Base-by-base conservation (phyloP, 2,797 vertebrate species). In the Myotis daubentonii region DNA sequence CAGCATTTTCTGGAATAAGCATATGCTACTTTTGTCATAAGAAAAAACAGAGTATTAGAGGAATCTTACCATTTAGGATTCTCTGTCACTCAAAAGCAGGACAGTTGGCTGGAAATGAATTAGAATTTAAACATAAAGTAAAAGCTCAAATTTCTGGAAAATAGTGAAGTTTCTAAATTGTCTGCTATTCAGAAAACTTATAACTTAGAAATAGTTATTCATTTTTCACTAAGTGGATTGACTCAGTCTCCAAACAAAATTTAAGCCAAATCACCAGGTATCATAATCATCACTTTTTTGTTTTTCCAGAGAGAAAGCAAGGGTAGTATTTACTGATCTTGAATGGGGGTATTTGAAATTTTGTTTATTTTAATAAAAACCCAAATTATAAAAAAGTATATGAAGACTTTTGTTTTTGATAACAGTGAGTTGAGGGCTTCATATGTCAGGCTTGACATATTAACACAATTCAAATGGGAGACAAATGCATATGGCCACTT, bases 141-240 rank as follows among this genome's bases (percentile, higher is more conserved):
- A 71, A 87, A 74, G n/a, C n/a, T 70, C 44, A 92, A 7, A 71
- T 94, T 95, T 96, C 85, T 90, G 82, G 91, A 92, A 96, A 78
- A 44, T 80, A 76, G 23, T 25, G 89, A 75, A 93, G 72, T 91
- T 9, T 68, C 60, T 95, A 51, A 93, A 71, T 49, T 92, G 22
- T 57, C 12, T 38, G 3, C 16, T 96, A 28, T 65, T 80, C 16
- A 57, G 66, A 87, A 89, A 87, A 74, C 22, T 71, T 87, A 13
- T 68, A 66, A 80, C 38, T 83, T 89, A 60, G 78, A 60, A 55
- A 49, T 79, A 60, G 25, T 90, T 20, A 44, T 84, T 83, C 44
- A 82, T 78, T 92, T 94, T 78, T 49, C 76, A 87, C 60, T 87
- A 68, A 87, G 72, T 89, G 65, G 15, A 79, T 79, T 89, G 65